phyloP scores from a whole-genome alignment of 1,140 invertebrate genomes.

The Diorhabda sublineata region DNA sequence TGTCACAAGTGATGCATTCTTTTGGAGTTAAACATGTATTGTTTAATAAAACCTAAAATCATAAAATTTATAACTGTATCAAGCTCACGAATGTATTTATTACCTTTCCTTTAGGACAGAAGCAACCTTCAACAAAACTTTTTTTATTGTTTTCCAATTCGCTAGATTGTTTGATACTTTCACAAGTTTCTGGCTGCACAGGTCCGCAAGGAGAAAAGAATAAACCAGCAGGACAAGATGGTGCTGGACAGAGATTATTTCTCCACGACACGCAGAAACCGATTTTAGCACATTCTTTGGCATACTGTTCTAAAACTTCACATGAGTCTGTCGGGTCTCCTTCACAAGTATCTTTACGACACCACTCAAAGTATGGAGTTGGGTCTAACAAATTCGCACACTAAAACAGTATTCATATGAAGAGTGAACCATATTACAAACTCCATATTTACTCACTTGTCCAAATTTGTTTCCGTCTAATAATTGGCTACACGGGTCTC shows the following conservation, averaged over 20 bases:
- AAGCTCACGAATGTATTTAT: slow-evolving; percentile 12
- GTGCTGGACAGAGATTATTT: slow-evolving; percentile 58
- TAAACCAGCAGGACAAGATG: slow-evolving; percentile 55
- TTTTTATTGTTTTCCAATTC: slow-evolving; percentile 24
- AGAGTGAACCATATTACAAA: neutral
- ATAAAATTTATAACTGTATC: slow-evolving; percentile 1
- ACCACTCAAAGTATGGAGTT: slow-evolving; percentile 59
- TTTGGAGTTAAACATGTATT: slow-evolving; percentile 55
- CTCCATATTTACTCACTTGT: slow-evolving; percentile 45
- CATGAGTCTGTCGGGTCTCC: slow-evolving; percentile 55
- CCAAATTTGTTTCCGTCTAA: slow-evolving; percentile 61
- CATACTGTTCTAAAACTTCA: slow-evolving; percentile 64
- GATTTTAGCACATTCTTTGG: slow-evolving; percentile 61
- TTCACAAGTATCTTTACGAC: slow-evolving; percentile 64
- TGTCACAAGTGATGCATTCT: slow-evolving; percentile 64
- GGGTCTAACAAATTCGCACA: slow-evolving; percentile 72
- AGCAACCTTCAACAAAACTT: slow-evolving; percentile 68
- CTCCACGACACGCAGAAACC: slow-evolving; percentile 73
- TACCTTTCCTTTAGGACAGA: slow-evolving; percentile 69
- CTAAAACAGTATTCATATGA: slow-evolving; percentile 37
- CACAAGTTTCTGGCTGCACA: slow-evolving; percentile 68
- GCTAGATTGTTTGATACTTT: slow-evolving; percentile 44
- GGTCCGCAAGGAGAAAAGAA: slow-evolving; percentile 63
- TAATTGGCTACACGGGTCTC: slow-evolving; percentile 63
- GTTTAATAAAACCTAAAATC: slow-evolving; percentile 53